Percentiles rank a stretch among this genome's conserved stretches.
Evolutionary conservation across 1,140 invertebrate genomes (phyloP).

Genomic region (Protaetia brevitarsis): DNA sequence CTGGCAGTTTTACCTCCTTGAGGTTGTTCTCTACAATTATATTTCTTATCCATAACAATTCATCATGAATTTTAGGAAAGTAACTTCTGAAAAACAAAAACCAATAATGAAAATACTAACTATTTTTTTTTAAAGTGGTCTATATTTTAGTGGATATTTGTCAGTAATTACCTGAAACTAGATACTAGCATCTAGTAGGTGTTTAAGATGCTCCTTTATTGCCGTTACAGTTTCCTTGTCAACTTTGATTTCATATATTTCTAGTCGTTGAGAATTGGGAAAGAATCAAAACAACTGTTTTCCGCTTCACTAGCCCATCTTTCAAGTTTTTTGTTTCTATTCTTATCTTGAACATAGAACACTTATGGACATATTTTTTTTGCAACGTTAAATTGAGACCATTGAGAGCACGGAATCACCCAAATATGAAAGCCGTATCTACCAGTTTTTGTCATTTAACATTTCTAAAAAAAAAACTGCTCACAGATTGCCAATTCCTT

Average conservation of each 20-base stretch:
- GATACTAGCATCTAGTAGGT: too few species aligned
- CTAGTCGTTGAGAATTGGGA: not conserved
- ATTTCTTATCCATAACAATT: not conserved
- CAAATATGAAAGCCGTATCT: too few species aligned
- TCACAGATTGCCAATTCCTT: not conserved
- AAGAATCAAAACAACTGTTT: not conserved
- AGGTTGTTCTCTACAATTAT: not conserved
- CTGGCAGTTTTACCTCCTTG: not conserved
- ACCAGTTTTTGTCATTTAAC: too few species aligned
- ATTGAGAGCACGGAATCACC: not conserved
- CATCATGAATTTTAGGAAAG: not conserved
- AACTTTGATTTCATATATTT: too few species aligned
- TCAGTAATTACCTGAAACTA: not conserved
- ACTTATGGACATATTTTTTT: too few species aligned
- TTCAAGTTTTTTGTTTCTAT: not conserved
- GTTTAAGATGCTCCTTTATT: too few species aligned
- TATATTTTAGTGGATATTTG: too few species aligned
- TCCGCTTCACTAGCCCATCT: not conserved
- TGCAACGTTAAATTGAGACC: too few species aligned
- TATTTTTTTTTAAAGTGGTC: too few species aligned
- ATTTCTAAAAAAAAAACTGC: not conserved
- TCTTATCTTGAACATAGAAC: too few species aligned
- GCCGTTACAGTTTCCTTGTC: too few species aligned
- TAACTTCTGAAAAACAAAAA: conserved; percentile 5
- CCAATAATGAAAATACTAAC: not conserved